Base-by-base conservation (phyloP, 2,113 vertebrate species). In the Sterrhoptilus dennistouni region DNA sequence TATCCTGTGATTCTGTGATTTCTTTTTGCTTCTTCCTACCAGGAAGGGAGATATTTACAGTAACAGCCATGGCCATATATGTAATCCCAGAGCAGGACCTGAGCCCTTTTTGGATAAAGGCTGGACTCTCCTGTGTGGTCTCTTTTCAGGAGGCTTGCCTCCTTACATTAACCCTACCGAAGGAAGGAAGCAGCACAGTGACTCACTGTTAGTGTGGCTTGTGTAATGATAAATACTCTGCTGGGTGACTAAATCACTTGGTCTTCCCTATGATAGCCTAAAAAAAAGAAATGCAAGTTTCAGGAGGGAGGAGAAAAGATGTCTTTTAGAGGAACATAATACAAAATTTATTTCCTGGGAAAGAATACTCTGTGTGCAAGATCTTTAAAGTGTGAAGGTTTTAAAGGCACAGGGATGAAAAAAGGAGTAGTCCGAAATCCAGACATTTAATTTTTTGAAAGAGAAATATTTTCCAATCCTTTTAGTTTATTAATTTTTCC, bases 61-160 rank as follows among this genome's bases (percentile, higher is more conserved):
- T 28, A 42, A 31, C 0, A 0, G 13, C 31, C 1, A 3, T 0
- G 0, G 27, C 11, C 28, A 28, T 23, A 9, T 21, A 18, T 4
- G 1, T 53, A 84, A 69, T n/a, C 40, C 25, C 61, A 87, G 31
- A 66, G 33, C 10, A 35, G 0, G 2, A 17, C 20, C 29, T 1
- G 2, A 92, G 19, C 11, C 18, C 18, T 45, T 83, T 61, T 16
- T 29, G 44, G 27, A 38, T 72, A 52, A 61, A 77, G 11, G 14
- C 33, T 38, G 31, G 42, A 79, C 23, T 76, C 21, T 81, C 14
- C 33, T 44, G 5, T 22, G 17, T 19, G 56, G 42, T 53, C 9
- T 56, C 45, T 96, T 71, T 72, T 72, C 66, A n/a, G 57, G 27
- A 65, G 45, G 6, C 36, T 75, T 88, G 16, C 35, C 35, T 80